Conservation (phyloP, 1,140 invertebrate species). For the Saccostrea cuccullata region DNA sequence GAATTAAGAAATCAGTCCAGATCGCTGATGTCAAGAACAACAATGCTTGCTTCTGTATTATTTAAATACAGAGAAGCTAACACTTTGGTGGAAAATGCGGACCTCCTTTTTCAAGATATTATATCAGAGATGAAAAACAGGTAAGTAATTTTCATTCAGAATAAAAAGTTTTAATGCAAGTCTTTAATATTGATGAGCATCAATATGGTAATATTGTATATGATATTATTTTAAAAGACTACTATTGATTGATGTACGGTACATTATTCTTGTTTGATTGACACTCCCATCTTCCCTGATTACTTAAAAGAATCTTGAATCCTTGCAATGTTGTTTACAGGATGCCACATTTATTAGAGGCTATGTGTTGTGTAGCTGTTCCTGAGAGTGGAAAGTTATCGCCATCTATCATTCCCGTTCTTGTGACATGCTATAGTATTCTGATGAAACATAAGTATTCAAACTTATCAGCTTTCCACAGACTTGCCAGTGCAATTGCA, state of each 20-base stretch:
- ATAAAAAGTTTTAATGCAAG: not conserved
- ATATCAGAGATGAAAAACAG: conserved; percentile 28
- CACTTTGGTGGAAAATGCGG: too few species aligned
- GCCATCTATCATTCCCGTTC: conserved; percentile 4
- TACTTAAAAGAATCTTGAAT: not conserved
- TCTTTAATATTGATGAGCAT: not conserved
- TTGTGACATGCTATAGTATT: conserved; percentile 16
- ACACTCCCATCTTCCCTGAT: not conserved
- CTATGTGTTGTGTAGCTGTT: conserved; percentile 24
- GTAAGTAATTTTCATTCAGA: not conserved
- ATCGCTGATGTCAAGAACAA: conserved; percentile 16
- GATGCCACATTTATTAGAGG: conserved; percentile 31
- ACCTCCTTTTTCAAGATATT: not conserved
- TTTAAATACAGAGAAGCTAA: too few species aligned
- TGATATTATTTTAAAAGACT: not conserved
- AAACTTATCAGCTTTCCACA: conserved; percentile 23
- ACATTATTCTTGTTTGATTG: not conserved
- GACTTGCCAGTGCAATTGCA: conserved; percentile 17
- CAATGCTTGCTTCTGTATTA: too few species aligned
- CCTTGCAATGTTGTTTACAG: not conserved
- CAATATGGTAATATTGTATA: not conserved
- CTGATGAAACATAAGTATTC: not conserved
- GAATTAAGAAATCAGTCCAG: conserved; percentile 8
- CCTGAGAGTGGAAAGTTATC: conserved; percentile 6
- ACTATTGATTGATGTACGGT: not conserved